Conservation (phyloP, 1,140 invertebrate genomes). For the Ericerus pela region DNA sequence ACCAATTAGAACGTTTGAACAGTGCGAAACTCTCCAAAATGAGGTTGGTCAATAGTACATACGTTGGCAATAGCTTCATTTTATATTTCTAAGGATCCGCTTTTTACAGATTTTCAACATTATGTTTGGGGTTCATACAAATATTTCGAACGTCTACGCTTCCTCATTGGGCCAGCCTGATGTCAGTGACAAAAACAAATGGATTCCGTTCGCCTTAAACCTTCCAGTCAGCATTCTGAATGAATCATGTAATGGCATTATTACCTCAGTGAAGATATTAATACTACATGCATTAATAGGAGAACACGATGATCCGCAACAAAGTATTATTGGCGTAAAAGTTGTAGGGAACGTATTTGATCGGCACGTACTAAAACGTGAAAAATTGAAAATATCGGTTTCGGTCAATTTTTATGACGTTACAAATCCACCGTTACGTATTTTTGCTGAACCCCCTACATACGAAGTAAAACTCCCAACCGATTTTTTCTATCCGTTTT, state of each 20-base stretch:
- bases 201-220: conserved; percentile 30
- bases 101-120: not conserved
- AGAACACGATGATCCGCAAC: conserved; percentile 31
- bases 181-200: conserved; percentile 23
- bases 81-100: not conserved
- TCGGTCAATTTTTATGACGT: conserved; percentile 45
- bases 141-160: not conserved
- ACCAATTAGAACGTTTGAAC: not conserved
- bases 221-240: conserved; percentile 27
- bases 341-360: not conserved
- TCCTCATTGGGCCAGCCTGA: conserved; percentile 15
- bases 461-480: conserved; percentile 44
- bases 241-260: not conserved
- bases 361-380: not conserved
- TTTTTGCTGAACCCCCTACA: conserved; percentile 41
- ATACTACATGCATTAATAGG: conserved; percentile 36
- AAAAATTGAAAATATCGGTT: conserved; percentile 26
- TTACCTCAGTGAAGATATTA: conserved; percentile 25
- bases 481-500: conserved; percentile 58
- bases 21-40: not conserved
- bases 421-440: conserved; percentile 34
- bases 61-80: not conserved
- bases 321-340: not conserved
- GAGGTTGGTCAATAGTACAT: not conserved
- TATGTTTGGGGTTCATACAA: not conserved